phyloP scores from a whole-genome alignment of 2,888 invertebrate genomes.

The Byasa hedistus region DNA sequence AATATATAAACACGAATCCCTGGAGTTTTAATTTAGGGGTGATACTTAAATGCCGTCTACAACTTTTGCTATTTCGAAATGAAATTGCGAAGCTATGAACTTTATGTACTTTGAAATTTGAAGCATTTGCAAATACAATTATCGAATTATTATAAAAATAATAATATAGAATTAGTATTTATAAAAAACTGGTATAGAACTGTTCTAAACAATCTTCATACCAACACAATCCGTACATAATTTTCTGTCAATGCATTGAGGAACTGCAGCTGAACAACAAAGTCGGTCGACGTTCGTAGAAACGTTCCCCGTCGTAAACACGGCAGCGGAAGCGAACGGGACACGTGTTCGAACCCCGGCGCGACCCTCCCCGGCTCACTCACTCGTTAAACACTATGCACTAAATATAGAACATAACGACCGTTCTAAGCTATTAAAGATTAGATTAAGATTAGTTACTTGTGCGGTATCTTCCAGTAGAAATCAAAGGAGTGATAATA shows the following conservation, averaged over 20 bases:
- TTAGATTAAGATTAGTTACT: slow-evolving; percentile 6
- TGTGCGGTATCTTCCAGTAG: not conserved
- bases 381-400: slow-evolving; percentile 48
- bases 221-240: not conserved
- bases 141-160: no score
- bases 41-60: no score
- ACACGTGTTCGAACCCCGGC: slow-evolving; percentile 55
- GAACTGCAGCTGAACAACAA: slow-evolving; percentile 30
- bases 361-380: slow-evolving; percentile 49
- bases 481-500: not conserved
- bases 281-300: slow-evolving; percentile 34
- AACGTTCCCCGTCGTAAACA: slow-evolving; percentile 39
- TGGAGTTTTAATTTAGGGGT: no score
- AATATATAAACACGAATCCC: no score
- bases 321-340: slow-evolving; percentile 52
- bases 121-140: no score
- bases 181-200: no score
- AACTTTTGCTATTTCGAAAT: no score
- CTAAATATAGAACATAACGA: slow-evolving; percentile 45
- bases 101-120: no score
- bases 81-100: no score
- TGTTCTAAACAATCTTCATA: no score
- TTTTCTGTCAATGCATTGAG: not conserved
- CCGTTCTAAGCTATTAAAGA: slow-evolving; percentile 32
- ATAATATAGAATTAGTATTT: no score